Percentiles rank a stretch among this genome's conserved stretches.
Conservation (phyloP, 2,888 invertebrate genomes). For the Crocallis elinguaria region DNA sequence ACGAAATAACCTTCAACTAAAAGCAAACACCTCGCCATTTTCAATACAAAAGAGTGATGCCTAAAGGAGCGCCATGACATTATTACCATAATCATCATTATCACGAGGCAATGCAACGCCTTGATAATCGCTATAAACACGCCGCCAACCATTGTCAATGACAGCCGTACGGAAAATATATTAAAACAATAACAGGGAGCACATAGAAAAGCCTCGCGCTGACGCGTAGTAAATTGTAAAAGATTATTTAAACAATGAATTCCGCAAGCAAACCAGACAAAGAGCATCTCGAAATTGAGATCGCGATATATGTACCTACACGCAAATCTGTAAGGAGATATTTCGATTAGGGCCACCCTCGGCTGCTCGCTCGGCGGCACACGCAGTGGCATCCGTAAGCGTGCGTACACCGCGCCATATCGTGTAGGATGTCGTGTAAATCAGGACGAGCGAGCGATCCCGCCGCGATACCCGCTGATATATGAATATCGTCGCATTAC, state of each 20-base stretch:
- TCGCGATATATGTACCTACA: conserved; percentile 27
- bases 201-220: too few relatives aligned
- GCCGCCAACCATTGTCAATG: too few relatives aligned
- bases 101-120: too few relatives aligned
- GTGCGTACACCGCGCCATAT: conserved; percentile 54
- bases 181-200: too few relatives aligned
- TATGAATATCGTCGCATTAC: conserved; percentile 75
- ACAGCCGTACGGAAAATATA: too few relatives aligned
- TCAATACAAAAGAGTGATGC: too few relatives aligned
- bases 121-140: too few relatives aligned
- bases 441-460: conserved; percentile 69
- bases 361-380: conserved; percentile 24
- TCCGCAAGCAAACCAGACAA: conserved; percentile 12
- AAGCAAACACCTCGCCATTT: too few relatives aligned
- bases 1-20: too few relatives aligned
- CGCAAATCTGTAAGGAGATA: conserved; percentile 32
- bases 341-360: conserved; percentile 48
- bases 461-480: conserved; percentile 69
- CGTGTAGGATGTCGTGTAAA: conserved; percentile 71
- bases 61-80: too few relatives aligned
- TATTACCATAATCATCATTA: too few relatives aligned
- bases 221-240: too few relatives aligned
- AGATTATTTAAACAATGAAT: neutral
- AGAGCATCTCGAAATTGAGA: conserved; percentile 26
- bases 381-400: conserved; percentile 28